A percentile compares a stretch with the other conserved stretches of the same genome.
Evolutionary conservation across 2,113 vertebrate species (phyloP).

Genomic region (Pygoscelis antarcticus): DNA sequence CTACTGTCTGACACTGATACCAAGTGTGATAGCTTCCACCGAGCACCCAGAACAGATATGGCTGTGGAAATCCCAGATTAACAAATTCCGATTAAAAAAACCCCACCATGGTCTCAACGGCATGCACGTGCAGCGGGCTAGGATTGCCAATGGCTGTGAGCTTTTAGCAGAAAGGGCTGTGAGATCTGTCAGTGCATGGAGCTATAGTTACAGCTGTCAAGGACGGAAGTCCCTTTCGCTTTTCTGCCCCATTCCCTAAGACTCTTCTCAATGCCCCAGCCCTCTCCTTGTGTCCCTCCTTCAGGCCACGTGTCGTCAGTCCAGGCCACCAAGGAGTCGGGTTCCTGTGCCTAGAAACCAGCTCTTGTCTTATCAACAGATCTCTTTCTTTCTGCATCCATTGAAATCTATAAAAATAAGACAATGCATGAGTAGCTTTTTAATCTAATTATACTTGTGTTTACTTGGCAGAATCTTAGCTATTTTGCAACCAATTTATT

Average conservation of each 20-base stretch:
- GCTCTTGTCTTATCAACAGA: neutral
- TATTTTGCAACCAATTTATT: conserved; percentile 19
- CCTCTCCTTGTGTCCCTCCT: neutral
- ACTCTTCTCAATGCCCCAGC: neutral
- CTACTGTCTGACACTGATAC: fast-evolving
- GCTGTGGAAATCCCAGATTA: neutral
- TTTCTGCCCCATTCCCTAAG: neutral
- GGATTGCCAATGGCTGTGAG: neutral
- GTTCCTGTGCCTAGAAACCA: neutral
- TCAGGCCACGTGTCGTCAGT: neutral
- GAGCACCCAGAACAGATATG: neutral
- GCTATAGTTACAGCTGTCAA: neutral
- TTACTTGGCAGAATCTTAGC: conserved; percentile 9
- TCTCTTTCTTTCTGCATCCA: neutral
- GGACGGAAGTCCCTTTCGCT: neutral
- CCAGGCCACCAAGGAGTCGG: neutral
- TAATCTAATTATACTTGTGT: conserved; percentile 1
- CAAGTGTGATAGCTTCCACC: neutral
- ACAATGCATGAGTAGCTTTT: neutral
- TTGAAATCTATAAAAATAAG: neutral
- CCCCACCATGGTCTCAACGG: neutral
- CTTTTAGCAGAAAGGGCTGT: neutral
- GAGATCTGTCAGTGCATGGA: neutral
- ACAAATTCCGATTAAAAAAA: neutral
- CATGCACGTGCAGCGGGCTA: fast-evolving